Evolutionary conservation across 2,888 invertebrate genomes (phyloP).

Genomic region (Diarsia brunnea): DNA sequence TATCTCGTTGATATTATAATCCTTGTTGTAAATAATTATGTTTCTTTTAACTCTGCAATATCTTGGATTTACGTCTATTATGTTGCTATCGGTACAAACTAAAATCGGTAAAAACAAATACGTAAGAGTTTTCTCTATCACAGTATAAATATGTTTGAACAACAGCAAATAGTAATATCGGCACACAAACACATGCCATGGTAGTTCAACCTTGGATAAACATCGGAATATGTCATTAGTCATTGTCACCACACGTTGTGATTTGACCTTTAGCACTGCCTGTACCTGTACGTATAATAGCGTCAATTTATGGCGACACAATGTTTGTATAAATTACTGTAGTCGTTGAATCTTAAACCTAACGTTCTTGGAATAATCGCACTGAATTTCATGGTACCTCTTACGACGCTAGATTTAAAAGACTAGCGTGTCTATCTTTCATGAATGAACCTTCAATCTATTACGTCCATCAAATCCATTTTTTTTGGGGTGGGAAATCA

Average conservation of each 20-base stretch:
- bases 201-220: slow-evolving; percentile 38
- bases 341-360: not conserved
- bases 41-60: not conserved
- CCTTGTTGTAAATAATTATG: not conserved
- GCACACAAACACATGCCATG: not conserved
- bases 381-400: not conserved
- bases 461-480: not conserved
- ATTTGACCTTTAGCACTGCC: slow-evolving; percentile 42
- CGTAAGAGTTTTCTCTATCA: not conserved
- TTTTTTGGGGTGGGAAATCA: too few relatives aligned
- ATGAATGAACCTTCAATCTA: not conserved
- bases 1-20: too few relatives aligned
- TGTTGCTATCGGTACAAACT: not conserved
- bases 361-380: not conserved
- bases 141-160: slow-evolving; percentile 4
- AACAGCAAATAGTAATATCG: not conserved
- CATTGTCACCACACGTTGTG: slow-evolving; percentile 43
- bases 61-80: not conserved
- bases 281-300: slow-evolving; percentile 8
- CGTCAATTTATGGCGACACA: not conserved
- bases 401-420: not conserved
- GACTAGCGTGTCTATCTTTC: not conserved
- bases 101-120: not conserved
- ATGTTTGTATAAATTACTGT: not conserved
- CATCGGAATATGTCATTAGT: slow-evolving; percentile 41